Evolutionary conservation across 2,113 vertebrate species (phyloP).

Genomic region (Odontesthes bonariensis): DNA sequence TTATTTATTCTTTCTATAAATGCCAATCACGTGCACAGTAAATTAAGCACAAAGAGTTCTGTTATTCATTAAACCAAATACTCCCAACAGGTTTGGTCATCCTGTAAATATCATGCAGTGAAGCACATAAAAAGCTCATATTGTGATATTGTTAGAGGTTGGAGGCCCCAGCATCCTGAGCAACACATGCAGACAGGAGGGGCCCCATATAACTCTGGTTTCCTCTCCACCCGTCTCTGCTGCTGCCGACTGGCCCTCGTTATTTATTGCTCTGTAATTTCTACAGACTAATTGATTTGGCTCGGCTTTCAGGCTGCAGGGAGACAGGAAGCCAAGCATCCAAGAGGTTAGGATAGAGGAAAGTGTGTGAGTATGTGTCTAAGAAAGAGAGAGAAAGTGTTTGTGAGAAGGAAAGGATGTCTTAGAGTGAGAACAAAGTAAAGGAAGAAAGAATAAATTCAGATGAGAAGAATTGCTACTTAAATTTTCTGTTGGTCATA

Average conservation of each 20-base stretch:
- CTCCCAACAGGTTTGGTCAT: background rate
- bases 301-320: slow-evolving; percentile 76
- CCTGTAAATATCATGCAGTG: slow-evolving; percentile 22
- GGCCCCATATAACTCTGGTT: slow-evolving; percentile 66
- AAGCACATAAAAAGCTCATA: slow-evolving; percentile 41
- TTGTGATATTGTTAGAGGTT: slow-evolving; percentile 41
- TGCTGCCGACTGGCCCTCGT: slow-evolving; percentile 60
- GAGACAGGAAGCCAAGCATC: slow-evolving; percentile 68
- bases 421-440: slow-evolving; percentile 6
- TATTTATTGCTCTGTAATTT: slow-evolving; percentile 84
- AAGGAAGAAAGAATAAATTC: background rate
- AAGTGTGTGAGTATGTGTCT: slow-evolving; percentile 15
- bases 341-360: slow-evolving; percentile 38
- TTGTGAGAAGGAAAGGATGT: background rate
- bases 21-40: background rate
- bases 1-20: background rate
- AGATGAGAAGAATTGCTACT: too few species aligned
- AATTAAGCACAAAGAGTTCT: background rate
- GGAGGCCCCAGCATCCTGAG: slow-evolving; percentile 44
- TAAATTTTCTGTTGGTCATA: too few species aligned
- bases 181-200: slow-evolving; percentile 64
- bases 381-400: background rate
- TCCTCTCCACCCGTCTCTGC: slow-evolving; percentile 47
- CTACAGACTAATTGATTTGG: slow-evolving; percentile 81
- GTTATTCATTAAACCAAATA: slow-evolving; percentile 27